Evolutionary conservation across 2,113 vertebrate genomes (phyloP).

Genomic region (Salvelinus namaycush): DNA sequence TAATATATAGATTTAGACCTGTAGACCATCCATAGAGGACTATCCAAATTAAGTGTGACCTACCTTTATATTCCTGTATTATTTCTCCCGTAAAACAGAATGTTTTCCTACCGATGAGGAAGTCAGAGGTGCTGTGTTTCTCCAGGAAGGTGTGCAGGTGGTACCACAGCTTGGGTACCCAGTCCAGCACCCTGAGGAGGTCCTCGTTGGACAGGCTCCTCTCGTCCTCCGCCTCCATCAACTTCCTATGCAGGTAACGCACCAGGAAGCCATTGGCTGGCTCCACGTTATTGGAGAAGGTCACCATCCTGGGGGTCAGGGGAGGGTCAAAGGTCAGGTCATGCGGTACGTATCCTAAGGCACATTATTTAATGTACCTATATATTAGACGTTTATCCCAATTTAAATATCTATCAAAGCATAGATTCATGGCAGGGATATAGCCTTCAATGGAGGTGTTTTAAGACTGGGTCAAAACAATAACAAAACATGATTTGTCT

Average conservation of each 20-base stretch:
- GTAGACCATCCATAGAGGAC: too few species aligned
- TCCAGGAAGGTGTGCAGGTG: slow-evolving; percentile 95
- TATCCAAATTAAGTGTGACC: too few species aligned
- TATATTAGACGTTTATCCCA: neutral
- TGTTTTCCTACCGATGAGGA: slow-evolving; percentile 85
- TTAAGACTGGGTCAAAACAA: neutral
- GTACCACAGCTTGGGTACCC: slow-evolving; percentile 97
- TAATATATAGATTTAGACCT: too few species aligned
- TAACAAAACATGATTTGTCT: neutral
- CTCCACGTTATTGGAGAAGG: slow-evolving; percentile 95
- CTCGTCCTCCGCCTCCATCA: slow-evolving; percentile 77
- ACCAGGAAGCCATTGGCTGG: slow-evolving; percentile 92
- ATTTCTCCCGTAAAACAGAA: neutral
- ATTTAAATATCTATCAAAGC: too few species aligned
- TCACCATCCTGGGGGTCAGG: slow-evolving; percentile 83
- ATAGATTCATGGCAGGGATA: neutral
- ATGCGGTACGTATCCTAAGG: too few species aligned
- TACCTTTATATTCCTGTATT: neutral
- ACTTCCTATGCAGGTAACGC: slow-evolving; percentile 91
- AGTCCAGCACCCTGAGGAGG: slow-evolving; percentile 88
- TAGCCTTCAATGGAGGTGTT: too few species aligned
- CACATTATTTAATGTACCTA: neutral
- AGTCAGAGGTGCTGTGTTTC: slow-evolving; percentile 96
- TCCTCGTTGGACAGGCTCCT: slow-evolving; percentile 77
- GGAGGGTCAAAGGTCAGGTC: neutral